Base-by-base conservation (phyloP, 2,888 invertebrate genomes). In the Hesperia comma region DNA sequence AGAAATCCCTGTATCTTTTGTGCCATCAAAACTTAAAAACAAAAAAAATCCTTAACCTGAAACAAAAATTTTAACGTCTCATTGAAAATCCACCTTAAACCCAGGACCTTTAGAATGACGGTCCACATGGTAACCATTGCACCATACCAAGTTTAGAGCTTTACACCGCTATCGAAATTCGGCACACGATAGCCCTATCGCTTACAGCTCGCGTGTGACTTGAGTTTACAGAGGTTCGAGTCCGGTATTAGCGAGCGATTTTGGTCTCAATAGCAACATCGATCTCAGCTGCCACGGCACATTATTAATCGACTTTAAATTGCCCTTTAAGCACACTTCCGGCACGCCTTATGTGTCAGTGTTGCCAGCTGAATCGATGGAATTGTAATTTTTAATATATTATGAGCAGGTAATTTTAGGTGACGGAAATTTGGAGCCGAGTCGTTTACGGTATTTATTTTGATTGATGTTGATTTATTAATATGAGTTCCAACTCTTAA, bases 231-330 rank as follows among this genome's bases (percentile, higher is more conserved):
- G 19, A 15, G 49, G 49, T 19, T 49, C 12, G 19, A 49, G 49
- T 19, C 4, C 17, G 49, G 49, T 49, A 46, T 46, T 46, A 49
- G 6, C 17, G 49, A 49, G 49, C 49, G 49, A 49, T 19, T 49
- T 49, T 49, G 61, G 40, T 61, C 61, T 61, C 53, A 61, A 54
- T 43, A 41, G 54, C 62, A 32, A 54, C 62, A 62, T 62, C 62
- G 62, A 61, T 61, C 61, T 61, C 61, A 40, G 40, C 53, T 64
- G 70, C 67, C 68, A 56, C 21, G 63, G 61, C 66, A 67, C 61
- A 61, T 69, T 72, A 71, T 72, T 69, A 68, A 70, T 70, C 69
- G 68, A 66, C 71, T 72, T 72, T 66, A 69, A 71, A 72, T 71
- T 71, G 69, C 68, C 63, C 64, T 58, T 63, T 64, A 54, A 64